Percentiles rank a stretch among this genome's conserved stretches.
These are phyloP conservation scores for Melanotaenia maccullochi DNA, from an alignment of 2,797 vertebrate species.

Conservation along the genomic window DNA sequence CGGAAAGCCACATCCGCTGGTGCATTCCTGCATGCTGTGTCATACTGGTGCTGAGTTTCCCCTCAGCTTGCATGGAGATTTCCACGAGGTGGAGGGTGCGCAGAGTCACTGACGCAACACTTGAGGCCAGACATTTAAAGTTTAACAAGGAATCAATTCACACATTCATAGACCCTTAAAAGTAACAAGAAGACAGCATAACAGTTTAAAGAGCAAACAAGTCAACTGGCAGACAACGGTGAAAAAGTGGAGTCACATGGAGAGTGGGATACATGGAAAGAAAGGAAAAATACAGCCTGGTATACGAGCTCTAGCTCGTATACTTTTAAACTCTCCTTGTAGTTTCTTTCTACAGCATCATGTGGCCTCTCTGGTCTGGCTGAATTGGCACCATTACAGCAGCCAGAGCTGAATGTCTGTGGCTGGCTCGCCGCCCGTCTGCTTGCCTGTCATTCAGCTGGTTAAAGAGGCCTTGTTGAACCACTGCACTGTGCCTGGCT, in stretches of 20 bases:
- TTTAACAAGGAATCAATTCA: constrained; percentile 58
- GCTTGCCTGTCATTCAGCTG: constrained; percentile 73
- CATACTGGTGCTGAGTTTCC: constrained; percentile 78
- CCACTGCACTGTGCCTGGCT: constrained; percentile 66
- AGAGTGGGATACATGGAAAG: constrained; percentile 25
- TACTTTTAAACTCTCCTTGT: constrained; percentile 33
- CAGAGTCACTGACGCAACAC: constrained; percentile 57
- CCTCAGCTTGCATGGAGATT: constrained; percentile 61
- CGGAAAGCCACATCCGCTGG: constrained; percentile 71
- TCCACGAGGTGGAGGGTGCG: constrained; percentile 60
- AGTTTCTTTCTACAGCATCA: constrained; percentile 40
- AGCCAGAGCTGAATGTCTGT: constrained; percentile 67
- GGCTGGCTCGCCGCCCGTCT: constrained; percentile 67
- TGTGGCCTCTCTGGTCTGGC: constrained; percentile 56
- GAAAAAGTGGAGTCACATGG: constrained; percentile 27
- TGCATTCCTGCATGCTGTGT: constrained; percentile 81
- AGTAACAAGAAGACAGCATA: constrained; percentile 42
- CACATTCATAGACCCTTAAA: constrained; percentile 30
- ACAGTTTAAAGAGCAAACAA: constrained; percentile 31
- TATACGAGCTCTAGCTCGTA: constrained; percentile 37
- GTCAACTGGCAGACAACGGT: constrained; percentile 17
- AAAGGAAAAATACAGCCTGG: constrained; percentile 22
- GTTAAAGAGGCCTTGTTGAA: constrained; percentile 78
- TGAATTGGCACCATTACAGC: constrained; percentile 68
- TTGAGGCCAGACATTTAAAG: constrained; percentile 53